Percentiles rank a stretch among this genome's conserved stretches.
phyloP scores from a whole-genome alignment of 2,113 vertebrate species.

The Bombycilla garrulus region DNA sequence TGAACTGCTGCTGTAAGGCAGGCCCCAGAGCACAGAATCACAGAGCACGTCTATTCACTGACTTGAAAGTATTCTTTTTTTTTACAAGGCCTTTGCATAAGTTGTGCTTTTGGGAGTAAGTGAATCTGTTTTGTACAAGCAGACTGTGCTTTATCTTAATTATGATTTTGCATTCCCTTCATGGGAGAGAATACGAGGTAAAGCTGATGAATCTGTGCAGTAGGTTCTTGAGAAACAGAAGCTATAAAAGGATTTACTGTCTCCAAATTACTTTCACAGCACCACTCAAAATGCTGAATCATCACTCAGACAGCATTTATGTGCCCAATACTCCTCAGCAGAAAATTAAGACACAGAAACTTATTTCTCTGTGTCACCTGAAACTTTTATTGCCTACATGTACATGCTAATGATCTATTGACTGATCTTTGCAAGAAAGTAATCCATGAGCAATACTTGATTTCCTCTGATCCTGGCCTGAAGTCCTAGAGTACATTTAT shows the following conservation, averaged over 20 bases:
- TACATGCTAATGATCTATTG: not conserved
- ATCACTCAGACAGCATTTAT: not conserved
- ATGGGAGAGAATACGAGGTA: not conserved
- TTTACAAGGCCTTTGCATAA: not conserved
- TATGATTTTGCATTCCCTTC: not conserved
- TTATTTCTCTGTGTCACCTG: not conserved
- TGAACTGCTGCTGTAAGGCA: not conserved
- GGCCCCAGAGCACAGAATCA: slow-evolving; percentile 32
- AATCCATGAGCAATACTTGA: not conserved
- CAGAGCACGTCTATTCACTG: not conserved
- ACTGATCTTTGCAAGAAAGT: not conserved
- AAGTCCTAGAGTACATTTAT: not conserved
- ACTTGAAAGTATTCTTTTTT: slow-evolving; percentile 1
- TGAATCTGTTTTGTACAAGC: not conserved
- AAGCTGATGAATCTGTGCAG: not conserved
- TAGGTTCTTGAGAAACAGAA: slow-evolving; percentile 3
- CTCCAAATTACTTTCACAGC: not conserved
- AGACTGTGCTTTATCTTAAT: slow-evolving; percentile 21
- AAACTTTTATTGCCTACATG: not conserved
- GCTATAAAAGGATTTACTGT: not conserved
- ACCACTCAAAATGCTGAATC: not conserved
- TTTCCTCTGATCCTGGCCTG: not conserved
- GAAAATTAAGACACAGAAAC: not conserved
- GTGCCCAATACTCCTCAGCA: not conserved
- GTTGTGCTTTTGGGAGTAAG: slow-evolving; percentile 5